phyloP scores from a whole-genome alignment of 1,140 invertebrate species.

The Adoxophyes honmai region DNA sequence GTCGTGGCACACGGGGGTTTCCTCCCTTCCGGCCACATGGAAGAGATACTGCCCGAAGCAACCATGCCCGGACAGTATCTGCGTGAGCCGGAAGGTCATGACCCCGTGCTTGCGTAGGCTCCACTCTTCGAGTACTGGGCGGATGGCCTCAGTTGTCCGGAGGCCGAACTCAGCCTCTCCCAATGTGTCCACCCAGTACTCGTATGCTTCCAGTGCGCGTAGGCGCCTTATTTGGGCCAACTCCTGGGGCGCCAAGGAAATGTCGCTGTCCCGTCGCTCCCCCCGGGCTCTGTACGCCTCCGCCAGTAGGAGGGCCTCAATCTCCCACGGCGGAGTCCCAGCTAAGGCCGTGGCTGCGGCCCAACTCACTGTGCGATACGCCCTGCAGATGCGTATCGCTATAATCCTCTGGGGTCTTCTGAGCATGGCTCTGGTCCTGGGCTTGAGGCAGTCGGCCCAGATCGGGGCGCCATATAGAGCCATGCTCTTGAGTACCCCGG shows the following conservation, averaged over 20 bases:
- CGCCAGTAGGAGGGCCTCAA: constrained; percentile 1
- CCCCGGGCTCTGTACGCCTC: not conserved
- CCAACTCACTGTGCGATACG: constrained; percentile 1
- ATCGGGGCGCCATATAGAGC: constrained; percentile 11
- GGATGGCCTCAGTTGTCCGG: not conserved
- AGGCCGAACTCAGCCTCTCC: not conserved
- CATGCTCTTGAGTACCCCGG: constrained; percentile 2
- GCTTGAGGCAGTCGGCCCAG: not conserved
- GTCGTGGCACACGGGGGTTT: constrained; percentile 8
- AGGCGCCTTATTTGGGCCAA: no score
- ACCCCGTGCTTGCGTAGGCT: not conserved
- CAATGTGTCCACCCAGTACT: not conserved
- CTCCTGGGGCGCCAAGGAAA: not conserved
- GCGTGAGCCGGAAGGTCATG: not conserved
- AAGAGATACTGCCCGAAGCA: constrained; percentile 18
- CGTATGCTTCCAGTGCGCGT: no score
- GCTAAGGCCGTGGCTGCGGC: not conserved
- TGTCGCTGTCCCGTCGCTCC: not conserved
- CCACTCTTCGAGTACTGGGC: not conserved
- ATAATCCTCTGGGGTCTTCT: not conserved
- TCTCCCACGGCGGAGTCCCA: constrained; percentile 10
- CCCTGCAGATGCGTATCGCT: not conserved
- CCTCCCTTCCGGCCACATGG: constrained; percentile 1
- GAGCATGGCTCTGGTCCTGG: not conserved
- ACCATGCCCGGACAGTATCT: not conserved